Evolutionary conservation across 2,113 vertebrate genomes (phyloP).

Genomic region (Tiliqua scincoides): DNA sequence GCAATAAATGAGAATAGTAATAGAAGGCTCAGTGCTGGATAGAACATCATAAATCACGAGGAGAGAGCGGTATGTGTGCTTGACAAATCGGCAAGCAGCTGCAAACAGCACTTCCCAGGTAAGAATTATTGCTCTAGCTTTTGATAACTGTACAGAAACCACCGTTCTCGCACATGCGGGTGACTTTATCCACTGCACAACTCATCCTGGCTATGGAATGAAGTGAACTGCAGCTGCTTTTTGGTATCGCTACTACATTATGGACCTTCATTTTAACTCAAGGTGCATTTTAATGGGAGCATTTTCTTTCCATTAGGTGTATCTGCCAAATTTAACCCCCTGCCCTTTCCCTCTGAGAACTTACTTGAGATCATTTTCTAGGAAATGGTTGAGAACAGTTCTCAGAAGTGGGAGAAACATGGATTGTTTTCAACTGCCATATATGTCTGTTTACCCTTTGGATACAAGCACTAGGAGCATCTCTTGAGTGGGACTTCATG

Average conservation of each 20-base stretch:
- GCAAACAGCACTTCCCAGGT: conserved; percentile 73
- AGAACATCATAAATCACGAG: conserved; percentile 72
- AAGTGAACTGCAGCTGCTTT: not conserved
- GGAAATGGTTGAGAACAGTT: conserved; percentile 31
- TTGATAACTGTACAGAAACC: conserved; percentile 76
- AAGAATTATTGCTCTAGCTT: conserved; percentile 70
- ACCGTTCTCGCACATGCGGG: conserved; percentile 51
- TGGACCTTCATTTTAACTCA: conserved; percentile 46
- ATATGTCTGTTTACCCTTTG: not conserved
- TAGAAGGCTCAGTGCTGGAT: conserved; percentile 70
- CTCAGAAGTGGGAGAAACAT: conserved; percentile 34
- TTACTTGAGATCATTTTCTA: conserved; percentile 49
- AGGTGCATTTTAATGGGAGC: not conserved
- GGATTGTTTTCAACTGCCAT: conserved; percentile 15
- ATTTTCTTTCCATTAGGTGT: conserved; percentile 27
- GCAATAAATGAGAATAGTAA: conserved; percentile 77
- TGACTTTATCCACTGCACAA: conserved; percentile 1
- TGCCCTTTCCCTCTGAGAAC: conserved; percentile 33
- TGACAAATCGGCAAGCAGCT: conserved; percentile 71
- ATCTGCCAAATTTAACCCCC: not conserved
- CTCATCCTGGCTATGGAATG: not conserved
- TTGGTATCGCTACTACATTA: not conserved
- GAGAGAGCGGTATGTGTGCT: conserved; percentile 56
- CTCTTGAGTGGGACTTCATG: not conserved
- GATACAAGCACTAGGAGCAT: not conserved